These are phyloP conservation scores for Mormoops blainvillei DNA, from an alignment of 2,113 vertebrate species.

Conservation along the genomic window DNA sequence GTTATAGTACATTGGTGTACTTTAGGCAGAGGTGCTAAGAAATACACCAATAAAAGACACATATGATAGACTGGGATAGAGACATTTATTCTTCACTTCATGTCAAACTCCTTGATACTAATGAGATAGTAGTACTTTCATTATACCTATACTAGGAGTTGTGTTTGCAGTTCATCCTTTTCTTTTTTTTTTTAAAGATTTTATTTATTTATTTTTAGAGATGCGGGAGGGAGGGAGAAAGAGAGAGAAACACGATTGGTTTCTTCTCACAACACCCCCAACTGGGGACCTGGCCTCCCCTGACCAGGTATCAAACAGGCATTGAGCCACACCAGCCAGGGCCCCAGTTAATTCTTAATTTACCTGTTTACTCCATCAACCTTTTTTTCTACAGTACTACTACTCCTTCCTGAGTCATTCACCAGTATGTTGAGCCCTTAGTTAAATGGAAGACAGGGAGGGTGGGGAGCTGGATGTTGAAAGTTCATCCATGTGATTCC, in stretches of 20 bases:
- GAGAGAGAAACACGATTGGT: no score
- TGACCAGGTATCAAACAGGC: no score
- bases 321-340: no score
- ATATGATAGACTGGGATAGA: not conserved
- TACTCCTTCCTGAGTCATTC: not conserved
- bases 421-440: not conserved
- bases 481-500: not conserved
- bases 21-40: not conserved
- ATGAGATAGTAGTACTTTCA: not conserved
- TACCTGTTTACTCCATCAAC: not conserved
- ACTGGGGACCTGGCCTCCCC: no score
- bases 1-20: not conserved
- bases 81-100: conserved; percentile 6
- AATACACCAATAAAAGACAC: not conserved
- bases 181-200: not conserved
- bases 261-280: no score
- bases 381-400: not conserved
- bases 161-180: not conserved
- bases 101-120: not conserved
- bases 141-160: not conserved
- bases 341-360: not conserved
- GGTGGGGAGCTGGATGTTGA: not conserved
- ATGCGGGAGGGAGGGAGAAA: no score
- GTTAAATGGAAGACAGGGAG: not conserved
- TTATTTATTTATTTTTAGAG: no score